These are phyloP conservation scores for Neodiprion lecontei DNA, from an alignment of 1,140 invertebrate species.

Conservation along the genomic window DNA sequence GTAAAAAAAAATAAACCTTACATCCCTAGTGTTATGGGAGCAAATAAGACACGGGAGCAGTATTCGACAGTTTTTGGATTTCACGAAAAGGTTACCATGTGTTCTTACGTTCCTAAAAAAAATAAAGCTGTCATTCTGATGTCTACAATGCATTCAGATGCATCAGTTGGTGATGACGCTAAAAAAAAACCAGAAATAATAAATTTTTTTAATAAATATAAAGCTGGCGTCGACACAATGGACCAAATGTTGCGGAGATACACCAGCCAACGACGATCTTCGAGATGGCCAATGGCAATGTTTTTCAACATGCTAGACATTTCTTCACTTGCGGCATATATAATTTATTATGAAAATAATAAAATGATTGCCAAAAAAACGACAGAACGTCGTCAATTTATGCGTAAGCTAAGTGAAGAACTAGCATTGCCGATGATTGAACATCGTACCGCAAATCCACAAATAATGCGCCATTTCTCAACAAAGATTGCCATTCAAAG, in stretches of 20 bases:
- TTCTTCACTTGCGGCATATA: constrained; percentile 42
- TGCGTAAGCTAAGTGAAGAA: constrained; percentile 25
- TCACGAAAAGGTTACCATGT: constrained; percentile 34
- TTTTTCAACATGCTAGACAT: constrained; percentile 63
- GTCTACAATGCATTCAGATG: constrained; percentile 38
- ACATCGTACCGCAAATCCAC: constrained; percentile 6
- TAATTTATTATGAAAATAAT: constrained; percentile 30
- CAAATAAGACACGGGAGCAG: constrained; percentile 20
- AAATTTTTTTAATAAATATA: constrained; percentile 53
- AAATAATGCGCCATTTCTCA: constrained; percentile 17
- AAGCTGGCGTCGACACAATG: constrained; percentile 55
- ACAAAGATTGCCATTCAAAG: constrained; percentile 21
- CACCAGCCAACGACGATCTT: constrained; percentile 56
- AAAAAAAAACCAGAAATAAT: constrained; percentile 51
- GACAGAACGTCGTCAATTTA: constrained; percentile 21
- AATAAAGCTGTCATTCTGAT: constrained; percentile 37
- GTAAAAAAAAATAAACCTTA: constrained; percentile 29
- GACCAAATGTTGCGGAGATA: constrained; percentile 60
- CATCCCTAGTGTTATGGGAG: constrained; percentile 23
- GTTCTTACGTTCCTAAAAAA: constrained; percentile 41
- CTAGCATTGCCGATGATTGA: constrained; percentile 23
- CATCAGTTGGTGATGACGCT: constrained; percentile 21
- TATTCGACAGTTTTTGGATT: constrained; percentile 40
- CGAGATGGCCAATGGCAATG: constrained; percentile 62
- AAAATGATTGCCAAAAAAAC: constrained; percentile 20